A percentile compares a stretch with the other conserved stretches of the same genome.
phyloP scores from a whole-genome alignment of 2,113 vertebrate species.

The Myotis lucifugus region DNA sequence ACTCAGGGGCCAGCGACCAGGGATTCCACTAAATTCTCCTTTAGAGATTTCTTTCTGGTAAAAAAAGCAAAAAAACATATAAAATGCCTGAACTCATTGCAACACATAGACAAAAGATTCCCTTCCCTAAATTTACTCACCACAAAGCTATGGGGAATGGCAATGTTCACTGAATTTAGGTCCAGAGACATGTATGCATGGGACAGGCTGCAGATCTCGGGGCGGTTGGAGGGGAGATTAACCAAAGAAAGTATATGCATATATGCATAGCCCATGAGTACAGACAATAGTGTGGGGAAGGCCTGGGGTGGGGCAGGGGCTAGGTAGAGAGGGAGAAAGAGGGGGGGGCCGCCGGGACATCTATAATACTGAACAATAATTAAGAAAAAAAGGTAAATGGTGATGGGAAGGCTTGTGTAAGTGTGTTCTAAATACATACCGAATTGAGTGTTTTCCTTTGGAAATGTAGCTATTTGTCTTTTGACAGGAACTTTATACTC shows the following conservation, averaged over 20 bases:
- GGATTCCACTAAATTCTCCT: conserved; percentile 13
- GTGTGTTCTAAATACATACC: not conserved
- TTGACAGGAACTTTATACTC: not conserved
- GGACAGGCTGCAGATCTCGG: not conserved
- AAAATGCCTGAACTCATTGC: not conserved
- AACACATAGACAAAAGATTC: not conserved
- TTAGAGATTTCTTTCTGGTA: not conserved
- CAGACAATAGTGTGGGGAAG: not conserved
- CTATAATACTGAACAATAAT: not conserved
- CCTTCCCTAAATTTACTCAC: not conserved
- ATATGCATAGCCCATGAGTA: not conserved
- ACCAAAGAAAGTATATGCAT: not conserved
- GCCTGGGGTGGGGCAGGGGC: not conserved
- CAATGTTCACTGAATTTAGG: not conserved
- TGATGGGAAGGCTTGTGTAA: not conserved
- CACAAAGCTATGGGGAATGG: not conserved
- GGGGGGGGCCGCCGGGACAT: not conserved
- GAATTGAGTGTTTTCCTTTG: not conserved
- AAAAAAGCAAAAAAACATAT: not conserved
- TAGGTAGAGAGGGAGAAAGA: not conserved
- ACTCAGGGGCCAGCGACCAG: not conserved
- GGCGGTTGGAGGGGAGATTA: not conserved
- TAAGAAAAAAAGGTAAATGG: not conserved
- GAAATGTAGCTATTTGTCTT: not conserved
- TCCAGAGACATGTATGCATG: not conserved